These are phyloP conservation scores for Corydoras maculifer DNA, from an alignment of 2,113 vertebrate species.

Conservation along the genomic window DNA sequence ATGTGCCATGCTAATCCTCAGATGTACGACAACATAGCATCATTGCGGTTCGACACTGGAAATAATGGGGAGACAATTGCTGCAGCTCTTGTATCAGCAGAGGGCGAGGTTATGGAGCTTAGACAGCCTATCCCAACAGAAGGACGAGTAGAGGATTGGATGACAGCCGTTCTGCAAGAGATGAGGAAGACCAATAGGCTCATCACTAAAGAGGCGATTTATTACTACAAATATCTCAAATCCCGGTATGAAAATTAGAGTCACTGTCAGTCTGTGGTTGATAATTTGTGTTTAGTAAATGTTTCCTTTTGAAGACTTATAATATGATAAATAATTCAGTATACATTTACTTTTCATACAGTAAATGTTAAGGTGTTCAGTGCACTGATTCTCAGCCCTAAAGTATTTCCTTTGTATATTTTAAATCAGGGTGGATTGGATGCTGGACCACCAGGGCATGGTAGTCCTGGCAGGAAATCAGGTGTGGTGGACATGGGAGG, in stretches of 20 bases:
- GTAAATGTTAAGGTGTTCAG: no score
- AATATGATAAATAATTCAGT: no score
- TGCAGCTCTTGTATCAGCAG: conserved; percentile 85
- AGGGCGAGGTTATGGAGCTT: conserved; percentile 85
- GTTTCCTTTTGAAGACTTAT: no score
- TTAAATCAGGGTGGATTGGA: conserved; percentile 85
- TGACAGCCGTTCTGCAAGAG: conserved; percentile 78
- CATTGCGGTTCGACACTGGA: conserved; percentile 72
- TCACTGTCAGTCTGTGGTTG: no score
- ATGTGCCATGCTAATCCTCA: conserved; percentile 34
- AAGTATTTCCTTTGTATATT: no score
- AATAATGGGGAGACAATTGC: conserved; percentile 66
- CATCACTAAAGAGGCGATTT: conserved; percentile 94
- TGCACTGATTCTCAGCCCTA: neutral
- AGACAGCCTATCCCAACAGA: conserved; percentile 66
- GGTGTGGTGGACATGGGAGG: conserved; percentile 98
- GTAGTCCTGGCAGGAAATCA: conserved; percentile 89
- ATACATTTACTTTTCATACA: no score
- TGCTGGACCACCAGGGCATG: conserved; percentile 91
- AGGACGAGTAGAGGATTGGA: conserved; percentile 92
- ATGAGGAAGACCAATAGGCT: conserved; percentile 87
- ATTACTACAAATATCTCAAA: conserved; percentile 70
- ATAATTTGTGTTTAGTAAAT: no score
- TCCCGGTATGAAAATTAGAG: neutral
- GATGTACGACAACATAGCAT: conserved; percentile 95